These are phyloP conservation scores for Nixonia krombeini DNA, from an alignment of 1,140 invertebrate genomes.

Conservation along the genomic window DNA sequence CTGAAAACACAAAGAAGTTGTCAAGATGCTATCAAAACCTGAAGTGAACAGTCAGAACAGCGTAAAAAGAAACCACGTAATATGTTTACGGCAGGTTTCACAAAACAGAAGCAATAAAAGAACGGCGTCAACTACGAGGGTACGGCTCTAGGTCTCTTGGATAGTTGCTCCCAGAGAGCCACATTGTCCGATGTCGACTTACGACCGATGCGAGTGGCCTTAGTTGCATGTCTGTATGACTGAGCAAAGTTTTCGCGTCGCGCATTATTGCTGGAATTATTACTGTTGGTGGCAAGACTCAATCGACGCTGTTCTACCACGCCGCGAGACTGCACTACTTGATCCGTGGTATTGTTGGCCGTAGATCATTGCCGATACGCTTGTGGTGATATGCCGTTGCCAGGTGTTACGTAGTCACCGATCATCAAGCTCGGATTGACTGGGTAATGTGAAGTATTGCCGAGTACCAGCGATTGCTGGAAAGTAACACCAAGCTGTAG, in stretches of 20 bases:
- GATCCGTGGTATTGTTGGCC: slow-evolving; percentile 47
- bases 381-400: slow-evolving; percentile 71
- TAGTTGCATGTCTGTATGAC: slow-evolving; percentile 31
- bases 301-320: too few relatives aligned
- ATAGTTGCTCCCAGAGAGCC: slow-evolving; percentile 2
- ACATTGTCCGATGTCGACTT: slow-evolving; percentile 3
- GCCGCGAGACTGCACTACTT: slow-evolving; percentile 4
- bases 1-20: too few relatives aligned
- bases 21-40: too few relatives aligned
- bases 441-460: slow-evolving; percentile 77
- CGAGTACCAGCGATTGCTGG: slow-evolving; percentile 76
- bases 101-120: too few relatives aligned
- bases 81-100: too few relatives aligned
- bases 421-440: slow-evolving; percentile 86
- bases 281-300: slow-evolving; percentile 24
- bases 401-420: slow-evolving; percentile 81
- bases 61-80: too few relatives aligned
- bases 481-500: slow-evolving; percentile 72
- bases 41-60: too few relatives aligned
- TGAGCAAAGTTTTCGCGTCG: slow-evolving; percentile 57
- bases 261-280: slow-evolving; percentile 56
- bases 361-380: slow-evolving; percentile 70
- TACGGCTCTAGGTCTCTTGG: slow-evolving; percentile 18
- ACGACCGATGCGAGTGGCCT: slow-evolving; percentile 26
- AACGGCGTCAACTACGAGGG: slow-evolving; percentile 13